phyloP scores from a whole-genome alignment of 1,140 invertebrate genomes.

The Tetramorium parvispinum region DNA sequence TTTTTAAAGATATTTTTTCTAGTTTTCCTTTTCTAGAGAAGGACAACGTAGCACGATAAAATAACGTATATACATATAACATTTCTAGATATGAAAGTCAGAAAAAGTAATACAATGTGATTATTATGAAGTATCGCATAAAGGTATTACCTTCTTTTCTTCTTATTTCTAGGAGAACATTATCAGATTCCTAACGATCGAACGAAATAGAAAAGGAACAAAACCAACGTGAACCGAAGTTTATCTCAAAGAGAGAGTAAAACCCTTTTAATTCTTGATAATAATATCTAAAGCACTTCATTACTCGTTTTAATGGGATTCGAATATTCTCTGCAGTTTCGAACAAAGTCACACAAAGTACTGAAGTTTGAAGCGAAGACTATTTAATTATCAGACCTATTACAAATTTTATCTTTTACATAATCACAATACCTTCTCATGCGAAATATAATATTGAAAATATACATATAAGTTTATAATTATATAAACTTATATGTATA shows the following conservation, averaged over 20 bases:
- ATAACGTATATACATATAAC: too few species aligned
- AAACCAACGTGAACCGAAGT: background rate
- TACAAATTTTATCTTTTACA: constrained; percentile 14
- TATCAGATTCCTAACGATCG: constrained; percentile 26
- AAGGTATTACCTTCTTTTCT: background rate
- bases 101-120: constrained; percentile 1
- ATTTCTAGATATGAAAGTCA: background rate
- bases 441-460: background rate
- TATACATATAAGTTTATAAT: background rate
- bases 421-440: background rate
- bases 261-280: constrained; percentile 46
- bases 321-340: constrained; percentile 33
- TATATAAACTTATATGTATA: too few species aligned
- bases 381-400: constrained; percentile 32
- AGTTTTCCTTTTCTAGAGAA: background rate
- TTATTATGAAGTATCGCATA: background rate
- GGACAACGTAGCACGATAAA: background rate
- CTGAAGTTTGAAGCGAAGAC: background rate
- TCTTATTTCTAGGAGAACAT: background rate
- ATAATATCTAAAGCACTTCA: constrained; percentile 37
- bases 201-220: background rate
- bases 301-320: constrained; percentile 53
- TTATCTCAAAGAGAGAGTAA: constrained; percentile 25
- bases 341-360: constrained; percentile 20
- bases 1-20: background rate